phyloP scores from a whole-genome alignment of 2,888 invertebrate genomes.

The Diarsia rubi region DNA sequence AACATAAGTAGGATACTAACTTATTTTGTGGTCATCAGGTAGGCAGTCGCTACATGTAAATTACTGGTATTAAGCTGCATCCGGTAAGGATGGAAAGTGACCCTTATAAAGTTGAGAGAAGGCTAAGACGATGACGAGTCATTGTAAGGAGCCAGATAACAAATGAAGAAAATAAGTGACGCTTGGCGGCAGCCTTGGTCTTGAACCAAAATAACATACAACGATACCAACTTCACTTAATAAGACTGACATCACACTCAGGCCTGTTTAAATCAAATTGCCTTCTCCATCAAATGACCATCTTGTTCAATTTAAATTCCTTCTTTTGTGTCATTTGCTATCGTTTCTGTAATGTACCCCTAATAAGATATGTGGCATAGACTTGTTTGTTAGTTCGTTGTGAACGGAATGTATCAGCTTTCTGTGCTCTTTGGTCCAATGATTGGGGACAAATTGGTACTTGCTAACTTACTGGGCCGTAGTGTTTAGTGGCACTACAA shows the following conservation, averaged over 20 bases:
- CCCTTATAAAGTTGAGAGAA: too few relatives aligned
- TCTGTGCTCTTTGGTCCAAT: slow-evolving; percentile 46
- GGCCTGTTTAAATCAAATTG: slow-evolving; percentile 54
- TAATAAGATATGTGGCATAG: slow-evolving; percentile 40
- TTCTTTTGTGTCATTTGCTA: slow-evolving; percentile 29
- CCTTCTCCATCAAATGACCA: slow-evolving; percentile 46
- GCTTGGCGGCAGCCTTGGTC: too few relatives aligned
- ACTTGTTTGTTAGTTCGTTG: slow-evolving; percentile 20
- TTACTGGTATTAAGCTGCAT: too few relatives aligned
- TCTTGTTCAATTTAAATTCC: slow-evolving; percentile 54
- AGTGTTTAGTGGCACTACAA: too few relatives aligned
- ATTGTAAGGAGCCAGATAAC: too few relatives aligned
- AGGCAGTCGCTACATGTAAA: too few relatives aligned
- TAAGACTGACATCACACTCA: slow-evolving; percentile 49
- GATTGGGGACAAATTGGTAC: slow-evolving; percentile 39
- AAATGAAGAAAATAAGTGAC: too few relatives aligned
- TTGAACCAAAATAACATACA: too few relatives aligned
- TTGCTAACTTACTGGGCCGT: slow-evolving; percentile 18
- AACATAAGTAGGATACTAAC: too few relatives aligned
- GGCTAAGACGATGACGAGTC: too few relatives aligned
- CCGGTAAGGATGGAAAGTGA: too few relatives aligned
- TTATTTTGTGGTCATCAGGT: too few relatives aligned
- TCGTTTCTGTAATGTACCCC: slow-evolving; percentile 20
- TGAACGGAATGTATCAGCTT: slow-evolving; percentile 51
- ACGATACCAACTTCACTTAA: slow-evolving; percentile 10